These are phyloP conservation scores for Syngnathus acus DNA, from an alignment of 2,797 vertebrate species.

Conservation along the genomic window DNA sequence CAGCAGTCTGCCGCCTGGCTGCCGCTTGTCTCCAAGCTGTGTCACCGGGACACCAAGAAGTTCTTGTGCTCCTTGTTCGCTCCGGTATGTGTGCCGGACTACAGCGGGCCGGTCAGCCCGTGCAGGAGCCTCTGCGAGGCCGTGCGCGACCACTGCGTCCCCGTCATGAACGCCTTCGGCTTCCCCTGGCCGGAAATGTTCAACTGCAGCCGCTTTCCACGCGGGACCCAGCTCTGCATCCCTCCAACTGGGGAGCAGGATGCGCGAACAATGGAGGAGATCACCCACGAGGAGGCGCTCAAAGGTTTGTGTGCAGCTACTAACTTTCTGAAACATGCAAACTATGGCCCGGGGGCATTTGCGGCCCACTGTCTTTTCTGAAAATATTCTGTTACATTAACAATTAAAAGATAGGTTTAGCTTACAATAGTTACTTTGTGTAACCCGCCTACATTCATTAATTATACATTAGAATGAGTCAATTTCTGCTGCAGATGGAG, in stretches of 20 bases:
- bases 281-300: constrained; percentile 47
- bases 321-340: background rate
- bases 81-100: constrained; percentile 71
- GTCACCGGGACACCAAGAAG: constrained; percentile 74
- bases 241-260: constrained; percentile 50
- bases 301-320: constrained; percentile 44
- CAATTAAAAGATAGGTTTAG: no score
- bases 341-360: no score
- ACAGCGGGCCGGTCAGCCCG: constrained; percentile 65
- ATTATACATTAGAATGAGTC: background rate
- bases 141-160: constrained; percentile 71
- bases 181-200: constrained; percentile 80
- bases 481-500: constrained; percentile 1
- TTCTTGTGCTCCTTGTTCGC: constrained; percentile 79
- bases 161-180: constrained; percentile 77
- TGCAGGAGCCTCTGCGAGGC: constrained; percentile 70
- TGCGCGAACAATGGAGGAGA: constrained; percentile 33
- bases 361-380: no score
- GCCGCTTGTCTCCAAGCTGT: constrained; percentile 72
- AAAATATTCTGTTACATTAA: no score
- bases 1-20: constrained; percentile 76
- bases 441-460: no score
- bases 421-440: no score
- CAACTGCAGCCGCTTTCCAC: constrained; percentile 72
- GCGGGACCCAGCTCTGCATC: constrained; percentile 69